phyloP scores from a whole-genome alignment of 2,888 invertebrate genomes.

The Tricholauxania praeusta region DNA sequence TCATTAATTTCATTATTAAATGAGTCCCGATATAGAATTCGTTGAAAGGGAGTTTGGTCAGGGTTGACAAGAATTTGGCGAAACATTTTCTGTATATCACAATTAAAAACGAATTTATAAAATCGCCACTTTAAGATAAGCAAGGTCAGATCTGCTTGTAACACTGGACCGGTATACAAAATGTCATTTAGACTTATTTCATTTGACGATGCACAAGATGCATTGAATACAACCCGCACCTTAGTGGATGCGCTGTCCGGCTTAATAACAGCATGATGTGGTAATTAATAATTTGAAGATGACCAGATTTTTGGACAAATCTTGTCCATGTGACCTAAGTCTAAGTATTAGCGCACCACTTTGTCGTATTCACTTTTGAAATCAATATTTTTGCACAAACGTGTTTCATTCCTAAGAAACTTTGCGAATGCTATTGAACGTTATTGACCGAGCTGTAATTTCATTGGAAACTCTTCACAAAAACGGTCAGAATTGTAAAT shows the following conservation, averaged over 20 bases:
- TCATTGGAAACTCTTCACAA: conserved; percentile 2
- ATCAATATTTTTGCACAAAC: background rate
- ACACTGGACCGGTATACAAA: conserved; percentile 26
- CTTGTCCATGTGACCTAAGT: conserved; percentile 9
- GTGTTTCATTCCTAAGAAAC: conserved; percentile 17
- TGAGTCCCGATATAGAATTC: conserved; percentile 28
- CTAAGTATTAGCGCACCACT: conserved; percentile 23
- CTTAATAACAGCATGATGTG: conserved; percentile 5
- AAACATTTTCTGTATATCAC: conserved; percentile 29
- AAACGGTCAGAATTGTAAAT: background rate
- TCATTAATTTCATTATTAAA: background rate
- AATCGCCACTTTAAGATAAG: conserved; percentile 13
- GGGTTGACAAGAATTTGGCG: conserved; percentile 10
- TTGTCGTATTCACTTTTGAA: conserved; percentile 18
- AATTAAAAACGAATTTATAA: background rate
- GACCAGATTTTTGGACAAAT: background rate
- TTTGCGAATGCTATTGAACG: conserved; percentile 8
- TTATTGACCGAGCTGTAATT: background rate
- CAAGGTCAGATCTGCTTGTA: conserved; percentile 16
- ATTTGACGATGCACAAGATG: conserved; percentile 24
- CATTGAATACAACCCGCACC: conserved; percentile 7
- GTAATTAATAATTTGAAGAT: too few relatives aligned
- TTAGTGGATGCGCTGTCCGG: background rate
- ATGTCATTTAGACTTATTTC: conserved; percentile 29
- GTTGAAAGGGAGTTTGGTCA: background rate